Conservation (phyloP, 1,140 invertebrate species). For the Piezodorus guildinii region DNA sequence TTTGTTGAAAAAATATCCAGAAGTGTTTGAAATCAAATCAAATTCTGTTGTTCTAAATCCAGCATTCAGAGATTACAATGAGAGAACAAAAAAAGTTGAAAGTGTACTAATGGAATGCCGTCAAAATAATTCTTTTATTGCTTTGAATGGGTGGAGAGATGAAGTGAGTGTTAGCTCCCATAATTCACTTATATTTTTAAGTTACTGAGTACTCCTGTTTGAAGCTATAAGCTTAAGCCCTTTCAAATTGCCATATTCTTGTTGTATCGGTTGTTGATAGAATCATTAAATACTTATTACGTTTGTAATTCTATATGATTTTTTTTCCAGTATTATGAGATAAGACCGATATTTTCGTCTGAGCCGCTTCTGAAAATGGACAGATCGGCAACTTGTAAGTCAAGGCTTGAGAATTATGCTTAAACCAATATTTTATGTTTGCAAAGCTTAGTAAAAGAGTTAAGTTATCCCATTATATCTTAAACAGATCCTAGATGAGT, state of each 20-base stretch:
- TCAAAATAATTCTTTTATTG: slow-evolving; percentile 48
- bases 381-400: slow-evolving; percentile 72
- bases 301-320: slow-evolving; percentile 15
- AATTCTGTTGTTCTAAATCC: slow-evolving; percentile 70
- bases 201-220: background rate
- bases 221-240: too few relatives aligned
- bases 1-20: slow-evolving; percentile 64
- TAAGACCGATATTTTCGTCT: slow-evolving; percentile 56
- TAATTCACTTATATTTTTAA: background rate
- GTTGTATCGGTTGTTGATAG: too few relatives aligned
- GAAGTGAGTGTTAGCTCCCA: slow-evolving; percentile 45
- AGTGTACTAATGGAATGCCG: slow-evolving; percentile 62
- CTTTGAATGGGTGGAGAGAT: slow-evolving; percentile 79
- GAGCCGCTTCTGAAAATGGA: slow-evolving; percentile 78
- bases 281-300: too few relatives aligned
- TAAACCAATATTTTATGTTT: too few relatives aligned
- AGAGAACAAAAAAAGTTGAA: slow-evolving; percentile 65
- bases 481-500: too few relatives aligned
- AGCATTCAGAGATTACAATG: slow-evolving; percentile 67
- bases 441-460: too few relatives aligned
- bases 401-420: background rate
- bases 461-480: too few relatives aligned
- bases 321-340: slow-evolving; percentile 63
- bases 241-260: too few relatives aligned
- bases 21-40: slow-evolving; percentile 47